phyloP scores from a whole-genome alignment of 2,888 invertebrate species.

The Acholoe squamosa region DNA sequence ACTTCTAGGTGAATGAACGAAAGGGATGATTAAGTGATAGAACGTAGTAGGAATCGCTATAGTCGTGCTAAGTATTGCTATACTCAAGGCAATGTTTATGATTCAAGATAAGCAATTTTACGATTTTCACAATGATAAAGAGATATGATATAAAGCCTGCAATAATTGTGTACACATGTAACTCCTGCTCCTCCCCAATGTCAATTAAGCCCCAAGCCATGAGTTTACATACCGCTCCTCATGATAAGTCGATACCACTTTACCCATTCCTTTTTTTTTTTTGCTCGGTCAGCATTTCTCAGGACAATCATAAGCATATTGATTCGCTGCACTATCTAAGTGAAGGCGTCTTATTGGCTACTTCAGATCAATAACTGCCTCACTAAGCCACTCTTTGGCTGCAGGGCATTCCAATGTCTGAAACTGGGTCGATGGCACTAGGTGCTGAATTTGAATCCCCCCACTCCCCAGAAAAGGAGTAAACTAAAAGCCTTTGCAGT shows the following conservation, averaged over 20 bases:
- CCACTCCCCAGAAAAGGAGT: not conserved
- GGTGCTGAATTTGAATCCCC: not conserved
- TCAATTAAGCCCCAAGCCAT: no score
- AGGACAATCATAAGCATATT: slow-evolving; percentile 37
- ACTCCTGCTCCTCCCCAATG: no score
- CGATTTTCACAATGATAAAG: no score
- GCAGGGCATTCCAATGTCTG: not conserved
- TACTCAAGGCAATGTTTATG: no score
- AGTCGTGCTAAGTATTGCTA: no score
- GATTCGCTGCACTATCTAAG: not conserved
- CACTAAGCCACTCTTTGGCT: not conserved
- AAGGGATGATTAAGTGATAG: no score
- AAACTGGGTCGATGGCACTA: not conserved
- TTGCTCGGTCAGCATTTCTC: slow-evolving; percentile 5
- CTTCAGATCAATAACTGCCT: not conserved
- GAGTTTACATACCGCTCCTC: not conserved
- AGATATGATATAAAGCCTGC: no score
- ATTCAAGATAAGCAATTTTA: no score
- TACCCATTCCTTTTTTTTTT: not conserved
- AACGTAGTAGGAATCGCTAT: no score
- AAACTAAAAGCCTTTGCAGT: not conserved
- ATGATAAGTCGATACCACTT: not conserved
- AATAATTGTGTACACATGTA: no score
- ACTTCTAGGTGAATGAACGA: no score
- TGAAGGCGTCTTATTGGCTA: slow-evolving; percentile 20